Base-by-base conservation (phyloP, 1,140 invertebrate genomes). In the Polypedilum pembai region DNA sequence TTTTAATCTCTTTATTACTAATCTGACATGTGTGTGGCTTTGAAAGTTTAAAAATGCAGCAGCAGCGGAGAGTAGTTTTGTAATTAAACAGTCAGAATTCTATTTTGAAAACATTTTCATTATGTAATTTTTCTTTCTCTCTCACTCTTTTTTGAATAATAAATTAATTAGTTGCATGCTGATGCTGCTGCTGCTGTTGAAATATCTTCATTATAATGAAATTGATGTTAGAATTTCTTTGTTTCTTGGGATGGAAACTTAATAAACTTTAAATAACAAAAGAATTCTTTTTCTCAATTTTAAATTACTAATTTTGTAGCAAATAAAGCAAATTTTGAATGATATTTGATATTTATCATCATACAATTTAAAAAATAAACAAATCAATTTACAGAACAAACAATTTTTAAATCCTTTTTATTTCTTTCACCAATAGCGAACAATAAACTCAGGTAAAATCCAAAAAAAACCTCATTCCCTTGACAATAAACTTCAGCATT, bases 161-260 rank as follows among this genome's bases (percentile, higher is more conserved):
- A 56, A 4, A 56, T 56, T 56, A 56, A 56, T 56, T 56, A 56
- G n/a, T n/a, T 56, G 45, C 45, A 56, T 56, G 45, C 45, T 56
- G 45, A 56, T 56, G 45, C n/a, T 56, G 4, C 45, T 56, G 45
- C 12, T 56, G 45, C 45, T 12, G n/a, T 56, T 56, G 24, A 33
- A 33, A 33, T 33, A 33, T 33, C 24, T 33, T 33, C 24, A 33
- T 33, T 33, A 33, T 33, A 33, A 33, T 33, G 24, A 33, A 33
- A 5, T 33, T 33, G 24, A 33, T 33, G 5, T 33, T 33, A 33
- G 24, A 33, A 33, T 33, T 33, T 33, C 24, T 33, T 33, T 33
- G 24, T 33, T 33, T 33, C 24, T 33, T 33, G 24, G 24, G 24
- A 3, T 33, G 24, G 5, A 33, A 33, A 33, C 24, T 33, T 3